A percentile compares a stretch with the other conserved stretches of the same genome.
Conservation (phyloP, 2,888 invertebrate species). For the Mellilla xanthometata region DNA sequence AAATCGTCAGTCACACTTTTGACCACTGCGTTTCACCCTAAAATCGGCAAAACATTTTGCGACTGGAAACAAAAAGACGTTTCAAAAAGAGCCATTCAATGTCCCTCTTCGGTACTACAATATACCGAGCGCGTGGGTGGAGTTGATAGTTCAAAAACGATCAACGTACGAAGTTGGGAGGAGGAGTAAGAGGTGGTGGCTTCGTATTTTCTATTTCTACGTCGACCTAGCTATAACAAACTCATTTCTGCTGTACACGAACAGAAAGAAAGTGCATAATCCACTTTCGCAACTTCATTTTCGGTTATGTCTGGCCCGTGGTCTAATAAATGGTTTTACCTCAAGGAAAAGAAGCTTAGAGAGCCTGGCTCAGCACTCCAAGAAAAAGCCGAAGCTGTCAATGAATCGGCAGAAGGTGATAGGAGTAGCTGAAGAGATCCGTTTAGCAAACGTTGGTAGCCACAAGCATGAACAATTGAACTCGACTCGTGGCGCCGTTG, state of each 20-base stretch:
- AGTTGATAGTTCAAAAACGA: slow-evolving; percentile 6
- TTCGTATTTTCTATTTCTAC: slow-evolving; percentile 18
- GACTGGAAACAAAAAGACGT: slow-evolving; percentile 15
- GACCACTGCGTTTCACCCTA: slow-evolving; percentile 26
- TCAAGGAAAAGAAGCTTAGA: slow-evolving; percentile 24
- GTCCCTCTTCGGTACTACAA: slow-evolving; percentile 7
- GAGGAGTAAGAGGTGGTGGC: slow-evolving; percentile 17
- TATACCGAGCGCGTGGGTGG: slow-evolving; percentile 6
- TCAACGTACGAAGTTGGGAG: slow-evolving; percentile 12
- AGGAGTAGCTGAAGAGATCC: slow-evolving; percentile 22
- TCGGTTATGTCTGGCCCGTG: slow-evolving; percentile 11
- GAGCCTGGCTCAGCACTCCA: slow-evolving; percentile 14
- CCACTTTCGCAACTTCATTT: slow-evolving; percentile 13
- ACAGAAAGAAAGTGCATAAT: slow-evolving; percentile 9
- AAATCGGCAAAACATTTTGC: slow-evolving; percentile 6
- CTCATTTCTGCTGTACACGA: slow-evolving; percentile 10
- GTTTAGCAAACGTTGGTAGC: slow-evolving; percentile 21
- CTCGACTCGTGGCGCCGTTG: slow-evolving; percentile 20
- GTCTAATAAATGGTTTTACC: slow-evolving; percentile 6
- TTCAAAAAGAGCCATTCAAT: slow-evolving; percentile 7
- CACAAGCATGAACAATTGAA: slow-evolving; percentile 23
- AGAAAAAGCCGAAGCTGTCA: slow-evolving; percentile 19
- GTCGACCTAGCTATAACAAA: slow-evolving; percentile 15
- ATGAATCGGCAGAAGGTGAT: slow-evolving; percentile 21
- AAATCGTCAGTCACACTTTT: slow-evolving; percentile 29